Percentiles rank a stretch among this genome's conserved stretches.
Conservation (phyloP, 1,140 invertebrate species). For the Drosophila sproati region DNA sequence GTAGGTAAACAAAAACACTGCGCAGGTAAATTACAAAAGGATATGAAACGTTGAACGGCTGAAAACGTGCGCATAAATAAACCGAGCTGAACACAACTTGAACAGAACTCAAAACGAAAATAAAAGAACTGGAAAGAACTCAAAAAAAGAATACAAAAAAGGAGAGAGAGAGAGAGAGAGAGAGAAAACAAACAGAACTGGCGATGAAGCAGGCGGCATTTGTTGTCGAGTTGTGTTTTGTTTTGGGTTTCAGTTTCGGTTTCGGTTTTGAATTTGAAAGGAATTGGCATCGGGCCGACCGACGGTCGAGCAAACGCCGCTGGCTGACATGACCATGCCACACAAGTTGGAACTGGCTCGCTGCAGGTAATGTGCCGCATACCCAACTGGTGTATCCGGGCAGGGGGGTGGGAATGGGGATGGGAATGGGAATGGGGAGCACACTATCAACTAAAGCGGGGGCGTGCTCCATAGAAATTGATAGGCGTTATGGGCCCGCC, state of each 20-base stretch:
- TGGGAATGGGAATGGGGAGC: neutral
- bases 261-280: conserved; percentile 62
- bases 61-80: conserved; percentile 73
- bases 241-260: conserved; percentile 17
- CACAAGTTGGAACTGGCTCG: conserved; percentile 52
- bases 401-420: neutral
- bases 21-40: conserved; percentile 71
- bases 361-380: conserved; percentile 41
- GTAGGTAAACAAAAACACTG: conserved; percentile 55
- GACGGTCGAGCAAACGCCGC: conserved; percentile 36
- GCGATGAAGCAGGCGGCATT: conserved; percentile 41
- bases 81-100: conserved; percentile 21
- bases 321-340: conserved; percentile 68
- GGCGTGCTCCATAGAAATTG: conserved; percentile 43
- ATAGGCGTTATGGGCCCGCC: conserved; percentile 30
- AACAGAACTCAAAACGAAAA: conserved; percentile 2
- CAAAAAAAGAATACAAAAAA: conserved; percentile 1
- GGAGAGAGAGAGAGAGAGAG: neutral
- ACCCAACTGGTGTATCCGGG: conserved; percentile 1
- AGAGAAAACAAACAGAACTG: conserved; percentile 13
- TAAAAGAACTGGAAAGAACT: conserved; percentile 8
- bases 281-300: conserved; percentile 46
- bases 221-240: conserved; percentile 44
- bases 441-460: conserved; percentile 16
- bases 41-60: conserved; percentile 32